A percentile compares a stretch with the other conserved stretches of the same genome.
Evolutionary conservation across 1,140 invertebrate genomes (phyloP).

Genomic region (Ephestia elutella): DNA sequence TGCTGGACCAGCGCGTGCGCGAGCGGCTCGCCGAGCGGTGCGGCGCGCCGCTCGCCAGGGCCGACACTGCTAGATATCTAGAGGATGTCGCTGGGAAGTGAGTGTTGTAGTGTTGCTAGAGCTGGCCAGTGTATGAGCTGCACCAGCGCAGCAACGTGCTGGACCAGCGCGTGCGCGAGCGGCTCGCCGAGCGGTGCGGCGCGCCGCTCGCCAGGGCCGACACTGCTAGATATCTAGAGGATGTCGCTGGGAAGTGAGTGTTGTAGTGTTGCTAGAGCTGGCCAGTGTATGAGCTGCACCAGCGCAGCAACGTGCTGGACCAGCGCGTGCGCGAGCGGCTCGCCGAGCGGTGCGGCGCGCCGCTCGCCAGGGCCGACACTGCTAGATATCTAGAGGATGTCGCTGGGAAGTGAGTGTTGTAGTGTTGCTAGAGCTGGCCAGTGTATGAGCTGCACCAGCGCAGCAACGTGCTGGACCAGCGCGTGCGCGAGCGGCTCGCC

Average conservation of each 20-base stretch:
- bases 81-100: slow-evolving; percentile 47
- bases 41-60: slow-evolving; percentile 75
- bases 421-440: no score
- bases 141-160: slow-evolving; percentile 82
- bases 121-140: no score
- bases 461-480: slow-evolving; percentile 81
- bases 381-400: slow-evolving; percentile 33
- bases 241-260: slow-evolving; percentile 39
- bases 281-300: slow-evolving; percentile 64
- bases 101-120: not conserved
- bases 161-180: slow-evolving; percentile 78
- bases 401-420: slow-evolving; percentile 35
- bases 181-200: slow-evolving; percentile 77
- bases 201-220: slow-evolving; percentile 73
- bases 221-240: slow-evolving; percentile 29
- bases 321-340: slow-evolving; percentile 77
- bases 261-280: not conserved
- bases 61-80: slow-evolving; percentile 17
- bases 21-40: slow-evolving; percentile 77
- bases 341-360: slow-evolving; percentile 79
- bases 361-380: slow-evolving; percentile 44
- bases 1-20: slow-evolving; percentile 78
- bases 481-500: slow-evolving; percentile 78
- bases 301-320: slow-evolving; percentile 82
- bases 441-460: slow-evolving; percentile 72